Evolutionary conservation across 2,888 invertebrate genomes (phyloP).

Genomic region (Druceiella hillmani): DNA sequence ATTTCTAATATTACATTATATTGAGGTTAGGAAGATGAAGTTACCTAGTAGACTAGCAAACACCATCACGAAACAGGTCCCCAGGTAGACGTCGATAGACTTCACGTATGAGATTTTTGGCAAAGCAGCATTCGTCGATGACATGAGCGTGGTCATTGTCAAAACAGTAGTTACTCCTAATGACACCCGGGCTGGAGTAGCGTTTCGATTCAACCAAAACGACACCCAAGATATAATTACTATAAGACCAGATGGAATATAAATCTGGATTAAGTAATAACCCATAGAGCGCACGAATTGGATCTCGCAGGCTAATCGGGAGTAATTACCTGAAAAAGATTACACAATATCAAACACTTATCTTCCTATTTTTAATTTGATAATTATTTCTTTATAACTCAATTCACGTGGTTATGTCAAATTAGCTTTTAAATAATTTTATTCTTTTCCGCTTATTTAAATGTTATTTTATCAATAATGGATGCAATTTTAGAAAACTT

Average conservation of each 20-base stretch:
- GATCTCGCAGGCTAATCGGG: slow-evolving; percentile 81
- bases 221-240: slow-evolving; percentile 89
- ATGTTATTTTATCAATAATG: too few relatives aligned
- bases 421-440: too few relatives aligned
- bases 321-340: slow-evolving; percentile 76
- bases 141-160: slow-evolving; percentile 90
- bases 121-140: slow-evolving; percentile 82
- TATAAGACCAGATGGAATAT: slow-evolving; percentile 86
- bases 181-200: slow-evolving; percentile 80
- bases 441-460: too few relatives aligned
- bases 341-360: too few relatives aligned
- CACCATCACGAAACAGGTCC: slow-evolving; percentile 92
- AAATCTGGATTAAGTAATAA: slow-evolving; percentile 90
- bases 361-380: too few relatives aligned
- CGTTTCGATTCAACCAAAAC: slow-evolving; percentile 84
- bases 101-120: slow-evolving; percentile 92
- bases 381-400: too few relatives aligned
- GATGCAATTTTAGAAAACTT: too few relatives aligned
- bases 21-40: too few relatives aligned
- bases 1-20: too few relatives aligned
- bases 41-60: slow-evolving; percentile 85
- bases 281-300: slow-evolving; percentile 89
- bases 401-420: too few relatives aligned
- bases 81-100: slow-evolving; percentile 87
- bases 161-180: slow-evolving; percentile 85